phyloP scores from a whole-genome alignment of 2,113 vertebrate genomes.

The Hippoglossus stenolepis region DNA sequence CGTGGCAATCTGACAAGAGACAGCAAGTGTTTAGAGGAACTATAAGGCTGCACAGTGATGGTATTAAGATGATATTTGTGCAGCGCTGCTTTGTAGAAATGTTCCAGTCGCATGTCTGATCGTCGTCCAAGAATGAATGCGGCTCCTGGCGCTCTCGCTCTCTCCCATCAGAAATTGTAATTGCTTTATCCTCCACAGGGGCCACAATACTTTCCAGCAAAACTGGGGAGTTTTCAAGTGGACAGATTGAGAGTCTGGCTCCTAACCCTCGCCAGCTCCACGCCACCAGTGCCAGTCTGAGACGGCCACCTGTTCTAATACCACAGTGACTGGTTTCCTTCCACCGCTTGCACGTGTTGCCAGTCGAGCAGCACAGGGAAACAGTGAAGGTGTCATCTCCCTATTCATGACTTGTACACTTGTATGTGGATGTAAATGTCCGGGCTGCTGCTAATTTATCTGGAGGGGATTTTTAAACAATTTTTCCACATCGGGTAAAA shows the following conservation, averaged over 20 bases:
- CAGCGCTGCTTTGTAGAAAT: conserved; percentile 56
- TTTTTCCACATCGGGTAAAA: conserved; percentile 71
- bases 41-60: conserved; percentile 24
- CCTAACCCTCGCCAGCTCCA: conserved; percentile 63
- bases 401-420: conserved; percentile 47
- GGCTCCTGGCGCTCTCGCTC: conserved; percentile 53
- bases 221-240: conserved; percentile 75
- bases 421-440: conserved; percentile 54
- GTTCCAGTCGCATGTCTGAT: conserved; percentile 67
- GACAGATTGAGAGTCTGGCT: conserved; percentile 78
- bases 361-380: conserved; percentile 39
- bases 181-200: conserved; percentile 72
- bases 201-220: conserved; percentile 63
- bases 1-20: conserved; percentile 25
- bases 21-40: conserved; percentile 11
- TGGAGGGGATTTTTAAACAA: conserved; percentile 48
- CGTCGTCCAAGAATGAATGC: conserved; percentile 61
- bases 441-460: conserved; percentile 78
- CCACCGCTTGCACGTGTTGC: conserved; percentile 9
- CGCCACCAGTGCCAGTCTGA: conserved; percentile 57
- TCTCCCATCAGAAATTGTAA: conserved; percentile 72
- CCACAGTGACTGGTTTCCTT: conserved; percentile 54
- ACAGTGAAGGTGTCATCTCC: conserved; percentile 54
- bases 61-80: conserved; percentile 55
- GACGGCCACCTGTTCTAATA: conserved; percentile 77